Base-by-base conservation (phyloP, 1,140 invertebrate species). In the Linepithema humile region DNA sequence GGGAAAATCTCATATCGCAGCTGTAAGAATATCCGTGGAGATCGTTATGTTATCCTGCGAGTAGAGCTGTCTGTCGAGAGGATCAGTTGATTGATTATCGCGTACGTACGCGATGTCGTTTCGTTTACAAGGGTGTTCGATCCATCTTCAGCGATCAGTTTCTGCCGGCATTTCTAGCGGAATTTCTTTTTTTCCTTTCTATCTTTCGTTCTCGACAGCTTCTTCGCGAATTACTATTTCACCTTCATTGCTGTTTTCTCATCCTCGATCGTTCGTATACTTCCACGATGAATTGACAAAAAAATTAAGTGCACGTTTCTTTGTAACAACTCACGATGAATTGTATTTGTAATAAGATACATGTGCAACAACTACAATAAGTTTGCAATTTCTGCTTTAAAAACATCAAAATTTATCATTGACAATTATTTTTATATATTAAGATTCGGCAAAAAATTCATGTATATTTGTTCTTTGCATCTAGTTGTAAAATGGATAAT, bases 21-120 rank as follows among this genome's bases (percentile, higher is more conserved):
- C 35, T 55, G 45, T 20, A 50, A 53, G 35, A 70, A 55, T 38
- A 70, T 80, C 17, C 38, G 20, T 2, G 48, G 40, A 57, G 50
- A 57, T 80, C 64, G 32, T 70, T 43, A 32, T 35, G 48, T 80
- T 80, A 80, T 50, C 7, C 48, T 20, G 35, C 64, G 50, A 69
- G 35, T 32, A 17, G 12, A 77, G 5, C 74, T 69, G 64, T 70
- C 64, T 48, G 9, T 60, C 73, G 40, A 53, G 29, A 60, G 45
- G 43, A 82, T 78, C 72, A 59, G 12, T 77, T 74, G 59, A 78
- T 83, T 83, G 62, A 77, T 83, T 55, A 83, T 65, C 59, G 59
- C 43, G 57, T 65, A 29, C 29, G 60, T 50, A 7, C 29, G 45
- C 26, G 48, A 50, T 38, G 67, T 70, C 48, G 57, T 53, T 26